Percentiles rank a stretch among this genome's conserved stretches.
These are phyloP conservation scores for Acanthiza pusilla DNA, from an alignment of 2,797 vertebrate species.

Conservation along the genomic window DNA sequence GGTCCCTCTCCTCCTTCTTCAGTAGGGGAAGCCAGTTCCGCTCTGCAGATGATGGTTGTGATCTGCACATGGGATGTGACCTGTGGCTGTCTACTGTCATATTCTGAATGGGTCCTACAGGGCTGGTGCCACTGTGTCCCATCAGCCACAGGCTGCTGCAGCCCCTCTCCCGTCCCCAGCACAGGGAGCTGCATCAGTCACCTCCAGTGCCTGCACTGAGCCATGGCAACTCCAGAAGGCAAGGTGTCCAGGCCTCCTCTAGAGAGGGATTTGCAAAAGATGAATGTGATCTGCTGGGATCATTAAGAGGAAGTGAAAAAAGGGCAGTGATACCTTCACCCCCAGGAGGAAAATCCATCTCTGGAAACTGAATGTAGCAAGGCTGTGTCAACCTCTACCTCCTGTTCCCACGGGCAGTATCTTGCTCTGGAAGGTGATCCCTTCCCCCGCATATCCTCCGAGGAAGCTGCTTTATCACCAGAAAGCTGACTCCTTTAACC, in stretches of 20 bases:
- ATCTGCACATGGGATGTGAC: not conserved
- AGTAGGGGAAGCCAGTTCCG: not conserved
- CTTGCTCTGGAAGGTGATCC: not conserved
- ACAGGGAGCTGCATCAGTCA: not conserved
- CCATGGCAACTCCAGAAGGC: not conserved
- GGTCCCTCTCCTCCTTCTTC: not conserved
- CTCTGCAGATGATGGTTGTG: not conserved
- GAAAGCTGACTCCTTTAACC: not conserved
- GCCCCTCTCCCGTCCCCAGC: not conserved
- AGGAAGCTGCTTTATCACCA: not conserved
- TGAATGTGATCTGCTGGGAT: conserved; percentile 15
- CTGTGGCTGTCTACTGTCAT: not conserved
- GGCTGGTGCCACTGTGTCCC: not conserved
- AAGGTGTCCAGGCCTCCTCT: not conserved
- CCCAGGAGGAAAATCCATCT: conserved; percentile 40
- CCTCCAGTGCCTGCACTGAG: not conserved
- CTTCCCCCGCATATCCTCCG: not conserved
- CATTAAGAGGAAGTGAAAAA: conserved; percentile 8
- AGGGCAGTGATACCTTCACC: not conserved
- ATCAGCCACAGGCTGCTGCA: not conserved
- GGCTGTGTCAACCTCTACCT: not conserved
- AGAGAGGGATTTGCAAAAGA: conserved; percentile 34
- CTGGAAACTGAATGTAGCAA: not conserved
- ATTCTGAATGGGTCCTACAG: accelerated
- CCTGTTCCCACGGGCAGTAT: accelerated